Evolutionary conservation across 1,140 invertebrate species (phyloP), one percentile per base, ranked within the genome.

Genomic region (Trichogramma pretiosum): DNA sequence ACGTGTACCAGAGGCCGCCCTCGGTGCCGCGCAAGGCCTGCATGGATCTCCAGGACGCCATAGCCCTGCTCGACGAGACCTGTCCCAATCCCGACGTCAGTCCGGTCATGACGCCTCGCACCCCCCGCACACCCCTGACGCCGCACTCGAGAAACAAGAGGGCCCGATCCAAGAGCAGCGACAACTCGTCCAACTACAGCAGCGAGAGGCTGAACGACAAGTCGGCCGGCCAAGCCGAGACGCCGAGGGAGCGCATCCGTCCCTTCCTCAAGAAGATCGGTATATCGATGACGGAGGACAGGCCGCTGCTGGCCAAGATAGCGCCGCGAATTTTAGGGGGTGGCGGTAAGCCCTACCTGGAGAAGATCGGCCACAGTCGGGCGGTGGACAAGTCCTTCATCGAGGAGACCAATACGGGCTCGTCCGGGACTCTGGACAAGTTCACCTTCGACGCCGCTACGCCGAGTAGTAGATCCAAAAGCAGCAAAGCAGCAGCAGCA

Each of bases 211-310:
- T 65, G 3, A 65, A 60, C 37, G 66, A 70, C 4, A 58, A 54
- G 9, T 7, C 45, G 0, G 57, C 61, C n/a, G 61, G 62, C 0
- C 57, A 59, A 21, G n/a, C n/a, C n/a, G n/a, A n/a, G n/a, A n/a
- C n/a, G n/a, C 59, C 61, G 0, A 65, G 62, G 32, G 60, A 59
- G n/a, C 62, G 62, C 21, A 65, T 60, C 13, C 52, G 67, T 7
- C 67, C 68, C 0, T 72, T 72, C 30, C 46, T 72, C 5, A 61
- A 61, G 33, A 72, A 70, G 49, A 69, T 72, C 34, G 67, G 68
- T 0, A 67, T 65, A 11, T 70, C 68, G 0, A 70, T 62, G 53
- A 72, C 68, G 3, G 68, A 70, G 26, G 69, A 72, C 21, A 55
- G 62, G 10, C 68, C 68, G 0, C 63, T 72, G 22, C 28, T 72